Base-by-base conservation (phyloP, 92 coral and sea anemone species). In the Galaxea fascicularis region DNA sequence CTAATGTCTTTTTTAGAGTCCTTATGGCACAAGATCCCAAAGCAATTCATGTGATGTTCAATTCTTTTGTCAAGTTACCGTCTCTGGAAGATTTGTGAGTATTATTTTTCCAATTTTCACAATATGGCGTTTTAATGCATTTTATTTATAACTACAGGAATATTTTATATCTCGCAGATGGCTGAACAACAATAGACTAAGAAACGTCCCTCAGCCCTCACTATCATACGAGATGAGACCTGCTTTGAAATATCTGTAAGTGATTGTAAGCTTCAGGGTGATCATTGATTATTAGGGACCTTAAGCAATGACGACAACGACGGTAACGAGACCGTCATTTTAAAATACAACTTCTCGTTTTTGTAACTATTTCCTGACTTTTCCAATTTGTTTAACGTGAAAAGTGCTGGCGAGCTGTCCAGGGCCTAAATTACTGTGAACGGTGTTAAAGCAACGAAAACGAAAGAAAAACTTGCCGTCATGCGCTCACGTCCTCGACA, bases 1-100 rank as follows among this genome's bases (percentile, higher is more conserved):
- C n/a, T n/a, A n/a, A n/a, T 35, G 41, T 35, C 8, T 52, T n/a
- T n/a, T 59, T 44, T 47, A 95, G 98, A 45, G 90, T 95, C 67
- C 91, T 95, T 39, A 95, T 94, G 92, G 62, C 76, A 18, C 98
- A 96, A 64, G 24, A 90, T 35, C 25, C 82, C 22, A 53, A 90
- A 82, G 74, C 95, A 10, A 82, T 88, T 17, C 92, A 89, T 67
- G 91, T 96, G 65, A 92, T 96, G 98, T 90, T 82, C 72, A 96
- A 96, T 83, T 95, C 98, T 6, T 87, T 96, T 16, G 84, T 78
- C 59, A 88, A 65, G 20, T 87, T 96, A 12, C 96, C 98, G 17
- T 77, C 79, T 10, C 86, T 95, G 51, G 95, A 95, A 79, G 93
- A 95, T 62, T 85, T 95, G 98, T 95, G 67, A 95, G 98, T 88